Evolutionary conservation across 2,797 vertebrate genomes (phyloP), one percentile per base, ranked within the genome.

Genomic region (Tauraco hartlaubi): DNA sequence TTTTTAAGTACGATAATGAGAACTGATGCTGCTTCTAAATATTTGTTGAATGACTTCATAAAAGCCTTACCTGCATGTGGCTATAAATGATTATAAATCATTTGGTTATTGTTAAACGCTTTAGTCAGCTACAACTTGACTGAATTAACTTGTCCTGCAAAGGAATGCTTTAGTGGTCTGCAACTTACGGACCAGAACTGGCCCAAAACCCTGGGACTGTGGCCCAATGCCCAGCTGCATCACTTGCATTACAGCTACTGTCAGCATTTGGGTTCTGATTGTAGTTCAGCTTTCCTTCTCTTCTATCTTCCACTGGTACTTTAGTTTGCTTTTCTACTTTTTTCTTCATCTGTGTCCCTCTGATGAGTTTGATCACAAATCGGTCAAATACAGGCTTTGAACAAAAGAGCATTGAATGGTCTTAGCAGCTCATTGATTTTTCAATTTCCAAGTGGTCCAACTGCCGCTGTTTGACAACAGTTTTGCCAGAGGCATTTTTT

Each of bases 111-210:
- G 91, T 35, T 84, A 85, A 93, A 78, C 37, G 51, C 15, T 92
- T 84, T 44, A 66, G 29, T 78, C 37, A 77, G 9, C 22, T 83
- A 9, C 37, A 55, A 54, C 41, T 55, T 76, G n/a, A 63, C 29
- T 66, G 49, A 88, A 81, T 84, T 19, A 92, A 87, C 18, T 83
- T 77, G n/a, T 72, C 44, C 44, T 66, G 33, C 71, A 66, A 89
- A 86, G 26, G 44, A 95, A 9, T 67, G 33, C 87, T 88, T 92
- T 88, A 85, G 44, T 76, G 37, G n/a, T 80, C 23, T 93, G 61
- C 54, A 76, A 28, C 19, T 71, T 77, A 35, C 0, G 28, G 46
- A 79, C 26, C 14, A 62, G 73, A 62, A 66, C n/a, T 79, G 62
- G 35, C 55, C 46, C 68, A n/a, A 62, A 56, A 44, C 69, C 63